phyloP scores from a whole-genome alignment of 2,113 vertebrate species.

The Ceuthmochares aereus region DNA sequence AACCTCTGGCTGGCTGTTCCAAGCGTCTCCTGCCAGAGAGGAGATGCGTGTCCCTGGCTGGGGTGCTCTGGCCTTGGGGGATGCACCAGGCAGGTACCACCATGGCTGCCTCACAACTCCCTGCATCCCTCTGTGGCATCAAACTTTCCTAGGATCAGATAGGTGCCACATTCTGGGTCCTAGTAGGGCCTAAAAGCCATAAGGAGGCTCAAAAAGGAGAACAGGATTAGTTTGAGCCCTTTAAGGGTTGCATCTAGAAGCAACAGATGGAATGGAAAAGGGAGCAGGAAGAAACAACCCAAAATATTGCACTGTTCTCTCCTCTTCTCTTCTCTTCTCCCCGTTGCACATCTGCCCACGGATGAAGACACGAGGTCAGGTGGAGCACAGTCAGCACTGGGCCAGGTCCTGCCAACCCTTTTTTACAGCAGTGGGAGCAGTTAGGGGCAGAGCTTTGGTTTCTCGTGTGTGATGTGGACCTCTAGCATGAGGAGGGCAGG shows the following conservation, averaged over 20 bases:
- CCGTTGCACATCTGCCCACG: background rate
- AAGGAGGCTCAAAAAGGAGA: background rate
- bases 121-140: background rate
- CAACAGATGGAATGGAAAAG: background rate
- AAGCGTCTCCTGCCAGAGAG: background rate
- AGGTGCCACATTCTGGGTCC: background rate
- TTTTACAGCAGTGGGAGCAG: fast-evolving
- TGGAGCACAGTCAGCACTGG: fast-evolving
- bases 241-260: background rate
- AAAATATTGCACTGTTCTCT: fast-evolving
- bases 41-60: background rate
- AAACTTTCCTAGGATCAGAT: background rate
- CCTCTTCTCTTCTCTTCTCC: background rate
- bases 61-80: background rate
- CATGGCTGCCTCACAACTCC: background rate
- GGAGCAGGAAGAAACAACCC: background rate
- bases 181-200: background rate
- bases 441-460: background rate
- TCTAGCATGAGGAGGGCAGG: background rate
- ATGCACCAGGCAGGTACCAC: background rate
- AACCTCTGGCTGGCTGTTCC: background rate
- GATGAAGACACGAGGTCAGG: background rate
- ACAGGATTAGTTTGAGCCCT: background rate
- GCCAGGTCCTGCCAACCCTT: fast-evolving
- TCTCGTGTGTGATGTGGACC: background rate